phyloP scores from a whole-genome alignment of 2,888 invertebrate species.

The Noctua janthe region DNA sequence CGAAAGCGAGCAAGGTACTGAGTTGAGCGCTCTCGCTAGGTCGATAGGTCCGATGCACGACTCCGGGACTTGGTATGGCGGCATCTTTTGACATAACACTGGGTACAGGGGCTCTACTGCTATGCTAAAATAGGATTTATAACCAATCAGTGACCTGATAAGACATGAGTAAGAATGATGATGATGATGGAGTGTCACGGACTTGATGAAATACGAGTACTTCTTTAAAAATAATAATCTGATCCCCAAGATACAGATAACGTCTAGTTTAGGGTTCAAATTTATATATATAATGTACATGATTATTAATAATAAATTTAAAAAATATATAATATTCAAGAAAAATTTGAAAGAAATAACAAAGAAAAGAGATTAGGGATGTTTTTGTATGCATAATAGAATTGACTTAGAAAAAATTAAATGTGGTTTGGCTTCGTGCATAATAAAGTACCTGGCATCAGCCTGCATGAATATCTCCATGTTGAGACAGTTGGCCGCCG shows the following conservation, averaged over 20 bases:
- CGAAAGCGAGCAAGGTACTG: conserved; percentile 96
- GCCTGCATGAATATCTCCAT: conserved; percentile 98
- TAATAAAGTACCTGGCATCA: conserved; percentile 93
- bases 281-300: no score
- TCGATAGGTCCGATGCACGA: conserved; percentile 93
- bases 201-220: background rate
- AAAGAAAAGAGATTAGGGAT: background rate
- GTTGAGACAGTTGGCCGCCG: conserved; percentile 96
- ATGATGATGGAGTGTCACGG: background rate
- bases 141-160: background rate
- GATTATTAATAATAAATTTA: no score
- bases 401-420: background rate
- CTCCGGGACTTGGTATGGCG: conserved; percentile 87
- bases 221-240: background rate
- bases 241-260: no score
- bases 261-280: no score
- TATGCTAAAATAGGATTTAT: conserved; percentile 91
- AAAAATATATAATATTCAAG: background rate
- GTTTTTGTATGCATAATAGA: background rate
- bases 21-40: conserved; percentile 95
- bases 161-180: background rate
- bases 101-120: conserved; percentile 98
- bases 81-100: conserved; percentile 88
- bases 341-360: background rate
- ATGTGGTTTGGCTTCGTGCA: background rate